Evolutionary conservation across 2,888 invertebrate species (phyloP).

Genomic region (Morpho achilles): DNA sequence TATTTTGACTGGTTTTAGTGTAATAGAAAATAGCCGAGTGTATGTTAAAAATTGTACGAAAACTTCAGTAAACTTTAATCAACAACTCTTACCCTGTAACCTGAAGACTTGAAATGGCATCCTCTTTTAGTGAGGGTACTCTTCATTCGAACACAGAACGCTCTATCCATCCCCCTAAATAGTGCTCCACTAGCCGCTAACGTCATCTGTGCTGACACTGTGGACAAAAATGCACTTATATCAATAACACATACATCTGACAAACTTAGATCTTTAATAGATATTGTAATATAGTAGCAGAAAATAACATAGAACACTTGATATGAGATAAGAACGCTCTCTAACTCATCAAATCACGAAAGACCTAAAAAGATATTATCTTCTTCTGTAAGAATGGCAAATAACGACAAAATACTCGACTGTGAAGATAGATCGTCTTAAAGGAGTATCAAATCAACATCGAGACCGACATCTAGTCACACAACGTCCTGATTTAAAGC

Average conservation of each 20-base stretch:
- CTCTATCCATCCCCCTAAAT: constrained; percentile 93
- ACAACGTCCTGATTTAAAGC: too few relatives aligned
- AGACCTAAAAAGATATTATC: too few relatives aligned
- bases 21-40: too few relatives aligned
- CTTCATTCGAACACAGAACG: constrained; percentile 98
- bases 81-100: constrained; percentile 89
- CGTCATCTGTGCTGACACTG: constrained; percentile 92
- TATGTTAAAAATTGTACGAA: constrained; percentile 1
- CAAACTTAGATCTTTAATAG: background rate
- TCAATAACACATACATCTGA: background rate
- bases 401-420: too few relatives aligned
- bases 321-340: too few relatives aligned
- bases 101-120: constrained; percentile 97
- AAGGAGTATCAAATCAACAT: too few relatives aligned
- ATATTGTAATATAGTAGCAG: background rate
- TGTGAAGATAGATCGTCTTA: too few relatives aligned
- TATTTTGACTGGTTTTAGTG: too few relatives aligned
- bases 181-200: constrained; percentile 83
- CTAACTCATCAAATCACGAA: too few relatives aligned
- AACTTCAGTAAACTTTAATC: background rate
- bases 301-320: too few relatives aligned
- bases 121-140: constrained; percentile 98
- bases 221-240: constrained; percentile 33
- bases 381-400: too few relatives aligned
- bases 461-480: too few relatives aligned